phyloP scores from a whole-genome alignment of 2,888 invertebrate genomes.

The Cantharis lateralis region DNA sequence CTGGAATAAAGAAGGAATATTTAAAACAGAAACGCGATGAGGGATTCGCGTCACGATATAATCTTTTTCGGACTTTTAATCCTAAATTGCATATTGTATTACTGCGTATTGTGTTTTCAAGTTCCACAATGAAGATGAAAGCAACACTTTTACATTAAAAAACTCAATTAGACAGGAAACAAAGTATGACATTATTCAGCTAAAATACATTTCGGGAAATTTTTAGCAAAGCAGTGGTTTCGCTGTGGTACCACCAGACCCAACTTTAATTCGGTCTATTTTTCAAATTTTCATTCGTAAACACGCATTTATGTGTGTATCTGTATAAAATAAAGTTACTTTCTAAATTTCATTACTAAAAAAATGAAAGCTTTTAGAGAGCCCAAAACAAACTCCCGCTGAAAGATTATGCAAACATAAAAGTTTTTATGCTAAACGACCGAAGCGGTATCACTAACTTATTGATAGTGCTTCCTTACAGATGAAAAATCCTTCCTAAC shows the following conservation, averaged over 20 bases:
- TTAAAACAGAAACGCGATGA: not conserved
- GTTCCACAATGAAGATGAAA: not conserved
- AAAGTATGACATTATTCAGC: not conserved
- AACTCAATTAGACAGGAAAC: slow-evolving; percentile 4
- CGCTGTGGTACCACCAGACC: not conserved
- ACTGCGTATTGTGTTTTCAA: not conserved
- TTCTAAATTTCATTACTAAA: slow-evolving; percentile 24
- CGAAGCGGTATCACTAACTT: not conserved
- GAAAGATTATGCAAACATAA: slow-evolving; percentile 25
- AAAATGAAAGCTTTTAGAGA: slow-evolving; percentile 26
- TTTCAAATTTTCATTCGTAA: not conserved
- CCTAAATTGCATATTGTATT: slow-evolving; percentile 1
- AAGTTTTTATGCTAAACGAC: not conserved
- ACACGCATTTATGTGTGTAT: slow-evolving; percentile 10
- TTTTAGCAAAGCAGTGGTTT: not conserved
- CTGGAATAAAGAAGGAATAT: not conserved
- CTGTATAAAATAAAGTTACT: slow-evolving; percentile 24
- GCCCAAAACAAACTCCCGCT: slow-evolving; percentile 12
- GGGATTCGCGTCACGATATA: not conserved
- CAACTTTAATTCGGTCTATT: not conserved
- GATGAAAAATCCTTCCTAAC: not conserved
- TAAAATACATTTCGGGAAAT: not conserved
- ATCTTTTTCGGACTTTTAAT: not conserved
- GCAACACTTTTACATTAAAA: slow-evolving; percentile 1
- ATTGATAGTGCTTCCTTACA: not conserved